Conservation (phyloP, 1,140 invertebrate species). For the Drosophila baimaii region DNA sequence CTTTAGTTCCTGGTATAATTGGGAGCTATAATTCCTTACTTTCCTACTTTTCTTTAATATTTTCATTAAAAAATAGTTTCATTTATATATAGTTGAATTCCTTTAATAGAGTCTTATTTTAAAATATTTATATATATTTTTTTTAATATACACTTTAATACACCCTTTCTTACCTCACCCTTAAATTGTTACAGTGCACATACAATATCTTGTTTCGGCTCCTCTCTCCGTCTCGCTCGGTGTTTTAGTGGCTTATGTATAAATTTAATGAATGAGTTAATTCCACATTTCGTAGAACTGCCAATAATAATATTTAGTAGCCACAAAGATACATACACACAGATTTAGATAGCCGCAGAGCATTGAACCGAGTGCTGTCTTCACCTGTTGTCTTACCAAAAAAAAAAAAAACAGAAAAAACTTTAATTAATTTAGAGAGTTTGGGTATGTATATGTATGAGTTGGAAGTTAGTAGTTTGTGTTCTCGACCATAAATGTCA, state of each 20-base stretch:
- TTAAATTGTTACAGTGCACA: conserved; percentile 1
- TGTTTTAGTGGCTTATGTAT: conserved; percentile 60
- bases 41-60: no score
- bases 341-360: conserved; percentile 31
- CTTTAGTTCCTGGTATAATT: not conserved
- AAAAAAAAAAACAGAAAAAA: conserved; percentile 3
- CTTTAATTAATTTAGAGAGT: conserved; percentile 16
- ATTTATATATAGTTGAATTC: no score
- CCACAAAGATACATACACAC: conserved; percentile 26
- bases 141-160: not conserved
- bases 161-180: no score
- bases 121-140: not conserved
- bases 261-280: conserved; percentile 78
- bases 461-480: not conserved
- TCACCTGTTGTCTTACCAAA: conserved; percentile 24
- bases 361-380: conserved; percentile 54
- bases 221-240: not conserved
- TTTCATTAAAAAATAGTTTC: no score
- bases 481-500: conserved; percentile 43
- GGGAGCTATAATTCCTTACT: no score
- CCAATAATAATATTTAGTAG: conserved; percentile 69
- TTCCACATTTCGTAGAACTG: conserved; percentile 66
- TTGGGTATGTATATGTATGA: not conserved
- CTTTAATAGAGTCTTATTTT: no score
- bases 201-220: conserved; percentile 47